phyloP scores from a whole-genome alignment of 37 sponge, comb jelly and placozoan genomes.

The Mnemiopsis leidyi region DNA sequence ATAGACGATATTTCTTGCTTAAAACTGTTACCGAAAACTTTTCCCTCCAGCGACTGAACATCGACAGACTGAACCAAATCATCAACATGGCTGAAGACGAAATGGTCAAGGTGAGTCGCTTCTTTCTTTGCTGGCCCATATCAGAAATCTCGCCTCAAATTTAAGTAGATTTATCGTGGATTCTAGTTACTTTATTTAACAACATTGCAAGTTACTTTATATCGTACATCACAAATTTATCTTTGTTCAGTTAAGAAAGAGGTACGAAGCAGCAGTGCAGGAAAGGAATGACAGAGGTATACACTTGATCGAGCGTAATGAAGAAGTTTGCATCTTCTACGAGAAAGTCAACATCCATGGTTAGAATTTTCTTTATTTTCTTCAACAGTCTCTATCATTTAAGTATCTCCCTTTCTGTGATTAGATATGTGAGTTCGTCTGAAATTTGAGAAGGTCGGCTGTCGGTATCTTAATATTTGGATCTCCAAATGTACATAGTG shows the following conservation, averaged over 20 bases:
- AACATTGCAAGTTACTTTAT: neutral
- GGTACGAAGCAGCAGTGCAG: conserved; percentile 85
- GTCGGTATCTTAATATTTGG: no score
- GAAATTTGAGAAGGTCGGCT: no score
- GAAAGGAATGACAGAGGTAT: conserved; percentile 95
- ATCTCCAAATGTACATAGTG: no score
- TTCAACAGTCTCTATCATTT: no score
- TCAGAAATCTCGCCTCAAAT: no score
- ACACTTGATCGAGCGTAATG: conserved; percentile 95
- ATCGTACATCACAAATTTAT: neutral
- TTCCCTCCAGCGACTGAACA: conserved; percentile 70
- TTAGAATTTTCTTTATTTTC: no score
- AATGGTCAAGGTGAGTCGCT: conserved; percentile 79
- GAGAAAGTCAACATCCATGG: conserved; percentile 90
- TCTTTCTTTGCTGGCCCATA: no score
- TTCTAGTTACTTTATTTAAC: no score
- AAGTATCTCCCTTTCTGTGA: no score
- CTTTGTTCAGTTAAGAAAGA: conserved; percentile 72
- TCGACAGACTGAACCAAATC: conserved; percentile 77
- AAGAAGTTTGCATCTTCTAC: conserved; percentile 94
- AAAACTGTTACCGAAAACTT: neutral
- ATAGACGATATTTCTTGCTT: no score
- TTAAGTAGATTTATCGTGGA: no score
- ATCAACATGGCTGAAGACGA: conserved; percentile 79
- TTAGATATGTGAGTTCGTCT: no score